Conservation (phyloP, 2,797 vertebrate species). For the Sebastes diploproa region DNA sequence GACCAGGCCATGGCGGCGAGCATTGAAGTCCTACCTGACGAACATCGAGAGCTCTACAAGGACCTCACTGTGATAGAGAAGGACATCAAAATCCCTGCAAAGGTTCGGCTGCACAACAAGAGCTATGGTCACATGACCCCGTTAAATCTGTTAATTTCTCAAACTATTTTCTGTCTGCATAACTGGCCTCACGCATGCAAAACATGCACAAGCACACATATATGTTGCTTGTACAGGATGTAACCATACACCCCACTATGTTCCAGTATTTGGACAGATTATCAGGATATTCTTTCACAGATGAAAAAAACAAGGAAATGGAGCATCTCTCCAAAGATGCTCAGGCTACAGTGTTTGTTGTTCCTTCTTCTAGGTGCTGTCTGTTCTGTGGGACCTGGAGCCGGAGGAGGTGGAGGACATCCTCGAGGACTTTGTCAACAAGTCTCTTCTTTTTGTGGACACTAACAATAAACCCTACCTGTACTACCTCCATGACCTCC, state of each 20-base stretch:
- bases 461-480: slow-evolving; percentile 87
- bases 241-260: not conserved
- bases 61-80: slow-evolving; percentile 93
- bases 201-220: not conserved
- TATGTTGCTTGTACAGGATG: not conserved
- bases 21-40: slow-evolving; percentile 89
- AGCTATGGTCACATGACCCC: not conserved
- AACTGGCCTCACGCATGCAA: not conserved
- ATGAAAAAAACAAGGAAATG: not conserved
- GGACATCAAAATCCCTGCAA: slow-evolving; percentile 93
- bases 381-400: slow-evolving; percentile 93
- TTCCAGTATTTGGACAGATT: not conserved
- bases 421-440: slow-evolving; percentile 95
- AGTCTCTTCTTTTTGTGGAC: slow-evolving; percentile 93
- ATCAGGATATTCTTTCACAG: not conserved
- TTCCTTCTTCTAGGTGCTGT: slow-evolving; percentile 85
- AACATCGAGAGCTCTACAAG: slow-evolving; percentile 88
- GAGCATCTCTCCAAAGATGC: not conserved
- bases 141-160: not conserved
- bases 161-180: not conserved
- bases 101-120: slow-evolving; percentile 76
- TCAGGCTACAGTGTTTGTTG: not conserved
- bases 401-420: slow-evolving; percentile 96
- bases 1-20: slow-evolving; percentile 99
- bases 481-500: slow-evolving; percentile 97